Base-by-base conservation (phyloP, 1,140 invertebrate species). In the Zaprionus taronus region DNA sequence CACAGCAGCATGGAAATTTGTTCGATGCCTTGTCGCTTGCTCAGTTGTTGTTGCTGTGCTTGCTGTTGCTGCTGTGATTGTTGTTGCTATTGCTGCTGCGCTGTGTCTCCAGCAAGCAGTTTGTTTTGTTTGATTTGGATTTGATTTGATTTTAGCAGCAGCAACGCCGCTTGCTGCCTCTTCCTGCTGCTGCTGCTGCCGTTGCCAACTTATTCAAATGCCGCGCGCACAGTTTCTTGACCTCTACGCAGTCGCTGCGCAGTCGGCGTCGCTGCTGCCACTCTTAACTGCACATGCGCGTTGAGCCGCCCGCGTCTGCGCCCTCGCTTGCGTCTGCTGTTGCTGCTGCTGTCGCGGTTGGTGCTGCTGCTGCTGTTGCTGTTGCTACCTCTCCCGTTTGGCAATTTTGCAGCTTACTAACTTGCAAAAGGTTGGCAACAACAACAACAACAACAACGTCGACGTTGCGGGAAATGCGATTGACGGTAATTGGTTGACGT, bases 401-500 rank as follows among this genome's bases (percentile, higher is more conserved):
- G 77, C 80, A 89, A 81, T 83, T 83, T 83, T 83, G 80, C 78
- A 77, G 74, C 79, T 80, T 73, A 55, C 64, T 60, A 68, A 73
- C 56, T 77, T 68, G 72, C 72, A 49, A 60, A 63, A 67, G 63
- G 56, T 79, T 72, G 73, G 31, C 72, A 74, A 71, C 64, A 67
- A 60, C 24, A 28, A 22, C 44, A 49, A 20, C 47, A 49, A 49
- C 20, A 49, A 49, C 47, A 22, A 22, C 51, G 66, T 61, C 72
- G 55, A 70, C 75, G 66, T 82, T 83, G 81, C 89, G 87, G 83
- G 64, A 91, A 91, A 91, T 83, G 87, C 85, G 85, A 91, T 91
- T 91, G 90, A 91, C 90, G 90, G 90, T 91, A 91, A 91, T 91
- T 91, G 90, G 90, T 86, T 91, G 90, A 91, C 90, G 90, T 91